Evolutionary conservation across 2,888 invertebrate genomes (phyloP).

Genomic region (Anarsia innoxiella): DNA sequence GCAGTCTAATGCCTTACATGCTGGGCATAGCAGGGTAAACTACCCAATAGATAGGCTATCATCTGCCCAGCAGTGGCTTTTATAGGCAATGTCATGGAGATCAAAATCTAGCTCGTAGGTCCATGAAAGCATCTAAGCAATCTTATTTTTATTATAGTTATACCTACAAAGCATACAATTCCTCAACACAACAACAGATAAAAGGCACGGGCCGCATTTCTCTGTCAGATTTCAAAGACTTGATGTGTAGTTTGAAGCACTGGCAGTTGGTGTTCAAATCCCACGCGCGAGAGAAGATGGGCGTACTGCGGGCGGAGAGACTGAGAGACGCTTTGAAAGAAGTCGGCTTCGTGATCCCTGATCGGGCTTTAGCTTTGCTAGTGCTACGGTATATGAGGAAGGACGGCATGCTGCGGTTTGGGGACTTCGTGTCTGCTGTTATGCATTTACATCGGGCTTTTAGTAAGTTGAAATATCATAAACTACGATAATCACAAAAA

Average conservation of each 20-base stretch:
- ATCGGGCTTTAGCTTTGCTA: conserved; percentile 87
- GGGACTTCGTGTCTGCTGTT: conserved; percentile 93
- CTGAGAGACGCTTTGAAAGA: conserved; percentile 88
- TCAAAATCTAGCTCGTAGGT: no score
- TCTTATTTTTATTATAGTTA: no score
- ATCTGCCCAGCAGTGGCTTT: no score
- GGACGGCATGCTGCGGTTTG: conserved; percentile 92
- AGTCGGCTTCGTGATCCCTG: conserved; percentile 91
- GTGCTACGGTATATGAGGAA: conserved; percentile 93
- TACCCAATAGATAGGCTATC: no score
- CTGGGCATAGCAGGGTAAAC: no score
- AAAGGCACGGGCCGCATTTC: conserved; percentile 87
- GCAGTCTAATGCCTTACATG: no score
- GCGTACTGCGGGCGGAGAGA: conserved; percentile 90
- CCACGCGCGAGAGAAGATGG: conserved; percentile 93
- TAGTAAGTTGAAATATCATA: no score
- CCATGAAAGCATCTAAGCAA: no score
- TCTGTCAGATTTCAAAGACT: conserved; percentile 90
- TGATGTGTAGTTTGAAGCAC: conserved; percentile 92
- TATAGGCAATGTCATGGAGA: no score
- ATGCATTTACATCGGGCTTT: conserved; percentile 92
- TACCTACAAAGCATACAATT: no score
- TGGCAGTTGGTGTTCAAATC: conserved; percentile 93
- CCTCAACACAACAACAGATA: conserved; percentile 63
- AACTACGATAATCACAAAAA: no score